Conservation (phyloP, 1,140 invertebrate species). For the Parapsyche elsis region DNA sequence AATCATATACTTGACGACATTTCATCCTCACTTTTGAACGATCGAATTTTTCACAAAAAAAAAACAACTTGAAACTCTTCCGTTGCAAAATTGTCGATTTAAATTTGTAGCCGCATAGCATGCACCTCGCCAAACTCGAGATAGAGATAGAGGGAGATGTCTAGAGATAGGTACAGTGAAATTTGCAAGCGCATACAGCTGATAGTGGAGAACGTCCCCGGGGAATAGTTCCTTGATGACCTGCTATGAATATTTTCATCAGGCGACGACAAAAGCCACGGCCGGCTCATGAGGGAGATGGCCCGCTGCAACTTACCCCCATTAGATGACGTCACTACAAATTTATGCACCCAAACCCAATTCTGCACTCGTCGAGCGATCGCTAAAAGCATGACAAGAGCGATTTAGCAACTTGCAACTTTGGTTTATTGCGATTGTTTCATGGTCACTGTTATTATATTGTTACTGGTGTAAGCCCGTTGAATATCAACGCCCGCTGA, state of each 20-base stretch:
- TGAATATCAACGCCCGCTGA: too few relatives aligned
- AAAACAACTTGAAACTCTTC: too few relatives aligned
- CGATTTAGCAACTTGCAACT: constrained; percentile 49
- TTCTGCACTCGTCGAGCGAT: constrained; percentile 52
- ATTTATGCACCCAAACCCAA: constrained; percentile 55
- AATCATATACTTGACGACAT: too few relatives aligned
- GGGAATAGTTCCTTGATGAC: background rate
- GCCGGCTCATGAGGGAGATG: background rate
- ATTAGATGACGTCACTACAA: constrained; percentile 46
- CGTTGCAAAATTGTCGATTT: too few relatives aligned
- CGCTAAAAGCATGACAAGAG: constrained; percentile 56
- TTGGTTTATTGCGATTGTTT: constrained; percentile 28
- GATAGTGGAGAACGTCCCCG: background rate
- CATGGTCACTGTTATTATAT: background rate
- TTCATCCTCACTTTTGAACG: too few relatives aligned
- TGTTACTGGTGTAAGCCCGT: too few relatives aligned
- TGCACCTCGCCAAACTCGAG: background rate
- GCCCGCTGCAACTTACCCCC: constrained; percentile 14
- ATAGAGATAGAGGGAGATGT: background rate
- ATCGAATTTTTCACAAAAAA: too few relatives aligned
- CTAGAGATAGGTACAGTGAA: background rate
- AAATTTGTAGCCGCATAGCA: too few relatives aligned
- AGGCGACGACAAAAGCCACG: background rate
- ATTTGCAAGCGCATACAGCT: background rate
- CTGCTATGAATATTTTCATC: constrained; percentile 14